phyloP scores from a whole-genome alignment of 2,888 invertebrate species.

The Nephrotoma flavescens region DNA sequence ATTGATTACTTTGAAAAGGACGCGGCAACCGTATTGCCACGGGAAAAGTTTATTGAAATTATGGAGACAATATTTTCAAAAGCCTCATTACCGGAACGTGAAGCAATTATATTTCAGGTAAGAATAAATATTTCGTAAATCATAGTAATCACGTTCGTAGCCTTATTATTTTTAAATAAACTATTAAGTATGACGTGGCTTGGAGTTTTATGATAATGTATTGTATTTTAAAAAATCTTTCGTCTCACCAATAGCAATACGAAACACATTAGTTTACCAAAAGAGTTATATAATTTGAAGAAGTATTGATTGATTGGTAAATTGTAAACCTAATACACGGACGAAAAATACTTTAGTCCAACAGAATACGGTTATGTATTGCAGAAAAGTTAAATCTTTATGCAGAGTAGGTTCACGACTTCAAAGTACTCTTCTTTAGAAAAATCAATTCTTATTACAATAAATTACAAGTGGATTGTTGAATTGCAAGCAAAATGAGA shows the following conservation, averaged over 20 bases:
- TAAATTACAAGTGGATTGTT: background rate
- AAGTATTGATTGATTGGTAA: background rate
- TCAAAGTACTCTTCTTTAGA: background rate
- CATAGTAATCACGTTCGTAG: background rate
- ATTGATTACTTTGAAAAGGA: slow-evolving; percentile 84
- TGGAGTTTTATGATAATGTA: background rate
- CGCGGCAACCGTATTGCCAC: slow-evolving; percentile 63
- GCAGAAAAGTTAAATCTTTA: background rate
- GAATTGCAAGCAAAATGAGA: background rate
- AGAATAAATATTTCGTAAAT: background rate
- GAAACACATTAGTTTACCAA: background rate
- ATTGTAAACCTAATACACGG: background rate
- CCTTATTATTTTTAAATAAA: background rate
- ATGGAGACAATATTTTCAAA: slow-evolving; percentile 81
- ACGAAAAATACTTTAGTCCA: background rate
- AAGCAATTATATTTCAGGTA: slow-evolving; percentile 84
- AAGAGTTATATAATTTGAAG: background rate
- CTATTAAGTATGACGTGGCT: background rate
- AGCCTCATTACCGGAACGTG: slow-evolving; percentile 66
- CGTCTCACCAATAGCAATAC: background rate
- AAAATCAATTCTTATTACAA: background rate
- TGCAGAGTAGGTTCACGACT: background rate
- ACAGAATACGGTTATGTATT: background rate
- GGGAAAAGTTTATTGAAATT: slow-evolving; percentile 75
- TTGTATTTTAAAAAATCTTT: background rate